Conservation (phyloP, 2,888 invertebrate species). For the Camponotus fellah region DNA sequence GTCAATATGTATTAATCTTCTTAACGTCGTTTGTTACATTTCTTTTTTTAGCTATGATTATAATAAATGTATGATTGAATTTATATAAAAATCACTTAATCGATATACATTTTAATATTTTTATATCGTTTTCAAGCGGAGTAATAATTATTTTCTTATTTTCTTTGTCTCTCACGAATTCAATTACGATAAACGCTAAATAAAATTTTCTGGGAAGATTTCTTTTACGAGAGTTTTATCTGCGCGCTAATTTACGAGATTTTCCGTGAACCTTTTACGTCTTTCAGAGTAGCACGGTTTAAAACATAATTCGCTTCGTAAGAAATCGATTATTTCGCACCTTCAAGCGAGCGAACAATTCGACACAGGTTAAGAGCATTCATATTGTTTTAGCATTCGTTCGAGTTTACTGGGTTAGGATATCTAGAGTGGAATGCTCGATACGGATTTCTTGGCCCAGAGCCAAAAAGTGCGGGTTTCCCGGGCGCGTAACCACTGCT, state of each 20-base stretch:
- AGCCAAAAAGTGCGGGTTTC: constrained; percentile 78
- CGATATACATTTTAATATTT: not conserved
- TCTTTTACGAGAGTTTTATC: not conserved
- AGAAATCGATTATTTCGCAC: constrained; percentile 11
- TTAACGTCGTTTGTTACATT: not conserved
- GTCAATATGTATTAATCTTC: not conserved
- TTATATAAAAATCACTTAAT: not conserved
- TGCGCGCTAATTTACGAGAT: not conserved
- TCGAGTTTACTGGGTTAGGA: constrained; percentile 74
- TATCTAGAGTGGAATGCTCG: constrained; percentile 73
- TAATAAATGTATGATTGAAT: not conserved
- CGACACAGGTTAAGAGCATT: not conserved
- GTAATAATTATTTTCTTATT: not conserved
- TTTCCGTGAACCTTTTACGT: not conserved
- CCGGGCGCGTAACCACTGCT: constrained; percentile 79
- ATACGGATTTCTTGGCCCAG: constrained; percentile 72
- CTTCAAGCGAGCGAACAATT: not conserved
- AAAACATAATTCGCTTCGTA: not conserved
- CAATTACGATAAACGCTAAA: not conserved
- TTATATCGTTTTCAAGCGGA: not conserved
- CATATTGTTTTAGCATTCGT: constrained; percentile 66
- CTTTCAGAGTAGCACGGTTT: not conserved
- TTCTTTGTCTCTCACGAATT: not conserved
- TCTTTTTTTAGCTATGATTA: too few species aligned
- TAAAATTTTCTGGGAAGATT: not conserved